Evolutionary conservation across 2,797 vertebrate species (phyloP).

Genomic region (Buceros bicornis): DNA sequence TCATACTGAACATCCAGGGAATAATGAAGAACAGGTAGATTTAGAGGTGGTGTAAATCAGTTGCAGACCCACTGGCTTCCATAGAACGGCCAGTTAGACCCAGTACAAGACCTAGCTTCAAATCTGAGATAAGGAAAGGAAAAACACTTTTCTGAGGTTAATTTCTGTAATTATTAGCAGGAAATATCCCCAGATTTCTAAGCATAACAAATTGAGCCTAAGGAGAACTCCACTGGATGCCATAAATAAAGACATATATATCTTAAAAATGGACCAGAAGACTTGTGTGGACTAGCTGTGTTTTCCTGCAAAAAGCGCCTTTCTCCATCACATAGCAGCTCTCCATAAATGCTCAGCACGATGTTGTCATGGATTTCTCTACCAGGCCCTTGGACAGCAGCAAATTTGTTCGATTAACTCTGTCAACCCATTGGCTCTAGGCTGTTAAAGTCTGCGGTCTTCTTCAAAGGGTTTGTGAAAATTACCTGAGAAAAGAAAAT

Average conservation of each 20-base stretch:
- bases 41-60: neutral
- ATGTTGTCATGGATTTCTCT: neutral
- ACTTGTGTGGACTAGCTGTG: neutral
- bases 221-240: neutral
- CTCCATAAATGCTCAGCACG: neutral
- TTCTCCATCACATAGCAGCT: neutral
- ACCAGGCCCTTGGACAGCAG: neutral
- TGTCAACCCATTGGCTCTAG: neutral
- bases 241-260: neutral
- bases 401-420: neutral
- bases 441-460: rapidly evolving
- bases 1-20: neutral
- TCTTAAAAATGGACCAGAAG: neutral
- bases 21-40: neutral
- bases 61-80: neutral
- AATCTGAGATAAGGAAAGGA: neutral
- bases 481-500: neutral
- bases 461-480: neutral
- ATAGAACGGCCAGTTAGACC: neutral
- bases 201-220: neutral
- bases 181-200: neutral
- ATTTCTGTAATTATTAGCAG: neutral
- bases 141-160: neutral
- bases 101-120: neutral
- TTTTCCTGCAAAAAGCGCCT: neutral